phyloP scores from a whole-genome alignment of 2,113 vertebrate species.

The Bostrychus sinensis region DNA sequence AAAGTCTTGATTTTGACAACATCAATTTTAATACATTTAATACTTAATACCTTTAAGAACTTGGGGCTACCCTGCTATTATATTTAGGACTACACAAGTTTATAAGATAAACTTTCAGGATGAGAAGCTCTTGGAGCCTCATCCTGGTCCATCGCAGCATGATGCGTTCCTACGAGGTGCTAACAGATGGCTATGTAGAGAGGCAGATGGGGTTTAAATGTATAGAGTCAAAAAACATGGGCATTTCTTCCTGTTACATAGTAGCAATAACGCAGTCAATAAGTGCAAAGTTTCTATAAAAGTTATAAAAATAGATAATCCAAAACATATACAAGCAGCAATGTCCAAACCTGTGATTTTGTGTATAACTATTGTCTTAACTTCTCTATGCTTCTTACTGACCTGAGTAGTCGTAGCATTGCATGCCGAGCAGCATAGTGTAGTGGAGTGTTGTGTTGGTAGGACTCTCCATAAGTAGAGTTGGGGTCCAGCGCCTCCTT shows the following conservation, averaged over 20 bases:
- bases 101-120: constrained; percentile 30
- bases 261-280: constrained; percentile 2
- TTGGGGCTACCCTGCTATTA: no score
- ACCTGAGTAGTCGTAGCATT: constrained; percentile 96
- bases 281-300: not conserved
- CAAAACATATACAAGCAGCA: no score
- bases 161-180: constrained; percentile 62
- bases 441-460: constrained; percentile 97
- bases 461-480: constrained; percentile 95
- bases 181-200: constrained; percentile 67
- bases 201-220: constrained; percentile 64
- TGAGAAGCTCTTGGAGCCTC: constrained; percentile 49
- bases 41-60: no score
- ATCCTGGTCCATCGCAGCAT: constrained; percentile 58
- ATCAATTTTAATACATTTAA: no score
- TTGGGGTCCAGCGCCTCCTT: constrained; percentile 98
- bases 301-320: not conserved
- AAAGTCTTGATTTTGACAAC: no score
- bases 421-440: constrained; percentile 97
- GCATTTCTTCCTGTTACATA: constrained; percentile 9
- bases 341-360: not conserved
- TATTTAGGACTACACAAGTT: not conserved
- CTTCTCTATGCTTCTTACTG: constrained; percentile 59
- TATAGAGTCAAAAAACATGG: constrained; percentile 47
- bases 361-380: not conserved